These are phyloP conservation scores for Odocoileus virginianus DNA, from an alignment of 2,113 vertebrate genomes.

Conservation along the genomic window DNA sequence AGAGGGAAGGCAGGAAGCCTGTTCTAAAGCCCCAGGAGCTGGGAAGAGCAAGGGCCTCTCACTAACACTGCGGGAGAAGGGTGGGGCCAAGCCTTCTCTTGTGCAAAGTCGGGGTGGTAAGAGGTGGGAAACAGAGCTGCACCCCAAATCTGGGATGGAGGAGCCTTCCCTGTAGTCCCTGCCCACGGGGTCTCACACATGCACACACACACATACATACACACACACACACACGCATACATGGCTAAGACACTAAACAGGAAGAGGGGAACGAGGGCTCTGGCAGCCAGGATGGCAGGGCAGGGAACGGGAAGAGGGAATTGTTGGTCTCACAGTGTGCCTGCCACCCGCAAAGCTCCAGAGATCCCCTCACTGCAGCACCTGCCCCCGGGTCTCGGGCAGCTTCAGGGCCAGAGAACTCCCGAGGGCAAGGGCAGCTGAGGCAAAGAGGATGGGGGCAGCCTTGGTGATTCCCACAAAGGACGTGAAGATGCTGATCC, in stretches of 20 bases:
- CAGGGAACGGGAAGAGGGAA: background rate
- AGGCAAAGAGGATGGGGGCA: slow-evolving; percentile 94
- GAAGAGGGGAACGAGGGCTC: background rate
- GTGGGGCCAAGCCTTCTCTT: slow-evolving; percentile 15
- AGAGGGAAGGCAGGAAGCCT: background rate
- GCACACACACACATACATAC: background rate
- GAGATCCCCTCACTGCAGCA: slow-evolving; percentile 88
- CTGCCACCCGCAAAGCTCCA: slow-evolving; percentile 14
- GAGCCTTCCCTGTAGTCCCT: slow-evolving; percentile 46
- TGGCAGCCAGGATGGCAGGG: background rate
- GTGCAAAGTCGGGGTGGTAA: slow-evolving; percentile 44
- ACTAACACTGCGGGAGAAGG: slow-evolving; percentile 34
- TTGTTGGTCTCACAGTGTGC: slow-evolving; percentile 69
- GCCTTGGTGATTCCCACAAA: slow-evolving; percentile 97
- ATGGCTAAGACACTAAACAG: slow-evolving; percentile 62
- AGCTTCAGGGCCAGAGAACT: slow-evolving; percentile 94
- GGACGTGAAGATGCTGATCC: slow-evolving; percentile 97
- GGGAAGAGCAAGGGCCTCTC: slow-evolving; percentile 18
- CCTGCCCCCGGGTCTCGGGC: slow-evolving; percentile 93
- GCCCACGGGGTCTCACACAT: slow-evolving; percentile 23
- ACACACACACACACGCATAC: background rate
- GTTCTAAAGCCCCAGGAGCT: background rate
- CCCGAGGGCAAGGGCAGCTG: slow-evolving; percentile 89
- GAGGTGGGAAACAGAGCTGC: background rate
- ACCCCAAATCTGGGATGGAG: background rate